These are phyloP conservation scores for Dipodomys merriami DNA, from an alignment of 2,113 vertebrate genomes.

Conservation along the genomic window DNA sequence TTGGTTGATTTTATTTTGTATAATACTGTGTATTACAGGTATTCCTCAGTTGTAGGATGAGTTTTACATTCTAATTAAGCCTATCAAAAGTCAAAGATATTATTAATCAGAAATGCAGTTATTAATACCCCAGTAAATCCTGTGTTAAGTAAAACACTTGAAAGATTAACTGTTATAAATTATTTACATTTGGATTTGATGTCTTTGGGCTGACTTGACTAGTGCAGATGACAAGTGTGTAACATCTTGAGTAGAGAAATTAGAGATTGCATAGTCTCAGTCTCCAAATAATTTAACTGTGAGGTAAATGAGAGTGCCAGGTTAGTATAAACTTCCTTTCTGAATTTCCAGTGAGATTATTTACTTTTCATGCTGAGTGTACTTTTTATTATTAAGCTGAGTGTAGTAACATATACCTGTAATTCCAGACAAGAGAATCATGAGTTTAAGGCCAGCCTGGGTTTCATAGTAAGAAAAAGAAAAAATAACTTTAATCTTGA, in stretches of 20 bases:
- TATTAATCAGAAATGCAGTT: background rate
- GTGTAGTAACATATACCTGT: background rate
- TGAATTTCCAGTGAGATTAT: constrained; percentile 29
- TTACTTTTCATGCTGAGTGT: constrained; percentile 7
- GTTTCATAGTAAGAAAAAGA: background rate
- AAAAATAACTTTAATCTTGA: too few relatives aligned
- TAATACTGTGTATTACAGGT: background rate
- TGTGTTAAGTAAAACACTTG: background rate
- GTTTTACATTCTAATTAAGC: background rate
- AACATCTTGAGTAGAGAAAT: constrained; percentile 39
- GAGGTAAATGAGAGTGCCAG: constrained; percentile 37
- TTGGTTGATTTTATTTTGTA: background rate
- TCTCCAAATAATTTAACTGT: background rate
- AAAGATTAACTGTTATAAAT: background rate
- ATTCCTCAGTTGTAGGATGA: background rate
- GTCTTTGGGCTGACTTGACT: background rate
- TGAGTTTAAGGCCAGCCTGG: background rate
- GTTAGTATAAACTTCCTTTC: constrained; percentile 36
- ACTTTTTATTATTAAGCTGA: constrained; percentile 27
- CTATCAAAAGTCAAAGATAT: background rate
- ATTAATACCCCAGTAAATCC: background rate
- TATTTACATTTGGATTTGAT: constrained; percentile 31
- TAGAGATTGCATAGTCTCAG: background rate
- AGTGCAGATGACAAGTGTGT: background rate
- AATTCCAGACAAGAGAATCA: background rate